phyloP scores from a whole-genome alignment of 2,797 vertebrate species.

The Neosalanx taihuensis region DNA sequence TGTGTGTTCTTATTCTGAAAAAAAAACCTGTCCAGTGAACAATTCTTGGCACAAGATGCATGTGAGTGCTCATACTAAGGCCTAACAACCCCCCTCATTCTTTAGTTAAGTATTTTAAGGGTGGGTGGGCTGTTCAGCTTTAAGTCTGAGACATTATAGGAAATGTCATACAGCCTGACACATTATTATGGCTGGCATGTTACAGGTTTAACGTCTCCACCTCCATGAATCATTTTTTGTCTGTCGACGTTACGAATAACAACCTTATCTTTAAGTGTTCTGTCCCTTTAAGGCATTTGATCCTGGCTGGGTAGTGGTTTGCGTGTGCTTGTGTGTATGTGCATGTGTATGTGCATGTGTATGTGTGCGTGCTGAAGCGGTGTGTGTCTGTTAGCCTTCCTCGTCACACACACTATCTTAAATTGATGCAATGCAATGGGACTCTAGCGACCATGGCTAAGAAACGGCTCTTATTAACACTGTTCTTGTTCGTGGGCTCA shows the following conservation, averaged over 20 bases:
- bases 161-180: not conserved
- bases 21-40: not conserved
- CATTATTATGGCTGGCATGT: not conserved
- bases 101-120: not conserved
- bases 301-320: constrained; percentile 33
- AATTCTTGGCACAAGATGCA: too few species aligned
- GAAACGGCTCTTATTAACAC: constrained; percentile 45
- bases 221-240: not conserved
- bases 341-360: constrained; percentile 34
- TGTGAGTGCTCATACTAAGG: not conserved
- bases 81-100: not conserved
- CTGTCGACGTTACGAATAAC: not conserved
- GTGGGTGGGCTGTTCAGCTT: too few species aligned
- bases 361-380: constrained; percentile 33
- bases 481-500: constrained; percentile 48
- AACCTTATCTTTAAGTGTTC: constrained; percentile 46
- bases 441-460: constrained; percentile 68
- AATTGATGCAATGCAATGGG: constrained; percentile 61
- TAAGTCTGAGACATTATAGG: not conserved
- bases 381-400: constrained; percentile 39
- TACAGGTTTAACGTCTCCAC: not conserved
- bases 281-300: constrained; percentile 36
- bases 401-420: constrained; percentile 27
- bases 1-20: too few species aligned
- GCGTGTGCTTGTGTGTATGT: constrained; percentile 28